Base-by-base conservation (phyloP, 2,797 vertebrate species). In the Phaenicophaeus curvirostris region DNA sequence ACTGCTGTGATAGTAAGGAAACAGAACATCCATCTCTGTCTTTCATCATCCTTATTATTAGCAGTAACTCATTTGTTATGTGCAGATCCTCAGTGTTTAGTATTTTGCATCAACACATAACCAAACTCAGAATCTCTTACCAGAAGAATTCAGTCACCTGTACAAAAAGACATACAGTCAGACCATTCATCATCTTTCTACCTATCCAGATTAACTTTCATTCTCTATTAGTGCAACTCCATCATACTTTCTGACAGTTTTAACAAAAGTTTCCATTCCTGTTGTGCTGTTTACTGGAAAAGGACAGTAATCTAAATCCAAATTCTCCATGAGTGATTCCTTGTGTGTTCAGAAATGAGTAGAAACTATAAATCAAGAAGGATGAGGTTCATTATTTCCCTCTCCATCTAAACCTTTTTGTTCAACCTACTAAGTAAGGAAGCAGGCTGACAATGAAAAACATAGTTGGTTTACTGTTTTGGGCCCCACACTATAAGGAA, bases 161-260 rank as follows among this genome's bases (percentile, higher is more conserved):
- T 14, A 24, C 13, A 80, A 50, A 23, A 8, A 53, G 5, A 3
- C 51, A 8, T 27, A 51, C 11, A 51, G 16, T 20, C 27, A 77
- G 31, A 28, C 21, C 35, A 28, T 23, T 10, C 12, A 30, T 35
- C 17, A 44, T n/a, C 15, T 81, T 89, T 89, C 25, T 50, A 15
- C 5, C 23, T 46, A 19, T 21, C 21, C 24, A 42, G 15, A 48
- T 31, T 30, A 23, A n/a, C 1, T 61, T 62, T 21, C 9, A 8
- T 53, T 46, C 16, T 57, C 0, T 12, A 62, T 24, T n/a, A 44
- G 3, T 0, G 0, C 24, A 46, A 42, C 4, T 68, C 1, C 15
- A 12, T 1, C 17, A 7, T 23, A 14, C 2, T 28, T 85, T 63
- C 8, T 3, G 12, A 9, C 5, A 27, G 5, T 87, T 85, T 73